A percentile compares a stretch with the other conserved stretches of the same genome.
phyloP scores from a whole-genome alignment of 92 coral and sea anemone species.

The Metridium senile region DNA sequence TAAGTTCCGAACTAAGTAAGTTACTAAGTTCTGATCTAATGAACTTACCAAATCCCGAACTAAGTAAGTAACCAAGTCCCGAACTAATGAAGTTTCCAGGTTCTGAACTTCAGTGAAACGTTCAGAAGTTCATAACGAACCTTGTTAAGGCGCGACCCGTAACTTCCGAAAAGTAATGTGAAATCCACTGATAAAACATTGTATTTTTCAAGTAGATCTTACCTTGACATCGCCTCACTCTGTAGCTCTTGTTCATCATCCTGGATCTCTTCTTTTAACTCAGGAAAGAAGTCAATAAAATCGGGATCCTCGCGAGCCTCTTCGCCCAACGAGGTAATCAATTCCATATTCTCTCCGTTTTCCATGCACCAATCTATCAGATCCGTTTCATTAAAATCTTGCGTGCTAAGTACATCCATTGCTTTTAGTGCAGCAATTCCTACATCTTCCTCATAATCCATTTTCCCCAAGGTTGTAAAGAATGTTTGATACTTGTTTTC shows the following conservation, averaged over 20 bases:
- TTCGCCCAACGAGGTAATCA: conserved; percentile 18
- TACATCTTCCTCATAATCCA: conserved; percentile 53
- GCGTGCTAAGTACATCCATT: conserved; percentile 25
- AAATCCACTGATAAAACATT: too few relatives aligned
- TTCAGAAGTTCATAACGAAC: too few relatives aligned
- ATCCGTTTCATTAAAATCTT: conserved; percentile 64
- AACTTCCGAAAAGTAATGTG: too few relatives aligned
- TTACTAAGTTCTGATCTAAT: too few relatives aligned
- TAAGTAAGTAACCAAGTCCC: too few relatives aligned
- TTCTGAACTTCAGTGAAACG: too few relatives aligned
- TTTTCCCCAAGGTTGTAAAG: conserved; percentile 26
- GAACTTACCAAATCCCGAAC: too few relatives aligned
- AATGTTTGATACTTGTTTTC: conserved; percentile 32
- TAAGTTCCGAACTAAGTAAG: too few relatives aligned
- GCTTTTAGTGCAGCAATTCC: conserved; percentile 70
- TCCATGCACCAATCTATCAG: conserved; percentile 72
- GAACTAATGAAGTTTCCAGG: too few relatives aligned
- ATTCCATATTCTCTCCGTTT: conserved; percentile 58
- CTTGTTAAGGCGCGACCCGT: too few relatives aligned
- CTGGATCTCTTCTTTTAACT: conserved; percentile 20
- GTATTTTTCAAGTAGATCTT: neutral
- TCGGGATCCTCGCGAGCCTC: conserved; percentile 47
- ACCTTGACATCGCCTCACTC: neutral
- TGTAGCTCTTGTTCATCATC: conserved; percentile 13
- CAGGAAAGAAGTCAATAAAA: conserved; percentile 35